phyloP scores from a whole-genome alignment of 2,113 vertebrate genomes.

The Holacanthus passer region DNA sequence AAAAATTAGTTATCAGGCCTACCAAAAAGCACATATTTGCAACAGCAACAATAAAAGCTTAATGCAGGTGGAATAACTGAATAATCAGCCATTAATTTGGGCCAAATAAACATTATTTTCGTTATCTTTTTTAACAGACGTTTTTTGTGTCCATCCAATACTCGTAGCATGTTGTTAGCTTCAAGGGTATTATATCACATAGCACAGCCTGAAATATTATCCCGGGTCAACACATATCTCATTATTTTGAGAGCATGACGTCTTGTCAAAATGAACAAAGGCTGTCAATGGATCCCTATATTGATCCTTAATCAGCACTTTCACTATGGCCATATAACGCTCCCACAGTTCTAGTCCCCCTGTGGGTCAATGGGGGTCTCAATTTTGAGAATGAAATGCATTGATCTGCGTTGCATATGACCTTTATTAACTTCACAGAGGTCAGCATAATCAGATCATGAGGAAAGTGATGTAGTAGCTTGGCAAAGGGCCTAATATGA shows the following conservation, averaged over 20 bases:
- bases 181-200: neutral
- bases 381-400: slow-evolving; percentile 18
- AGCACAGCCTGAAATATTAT: neutral
- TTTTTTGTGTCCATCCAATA: no score
- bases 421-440: slow-evolving; percentile 20
- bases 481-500: slow-evolving; percentile 3
- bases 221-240: neutral
- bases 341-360: neutral
- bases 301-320: slow-evolving; percentile 17
- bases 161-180: neutral
- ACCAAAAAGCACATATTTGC: no score
- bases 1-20: no score
- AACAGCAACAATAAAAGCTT: neutral
- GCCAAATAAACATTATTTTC: neutral
- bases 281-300: neutral
- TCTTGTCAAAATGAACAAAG: slow-evolving; percentile 14
- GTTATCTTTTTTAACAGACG: no score
- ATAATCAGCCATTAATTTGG: neutral
- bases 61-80: neutral
- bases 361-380: slow-evolving; percentile 5
- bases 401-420: slow-evolving; percentile 35
- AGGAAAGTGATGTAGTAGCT: slow-evolving; percentile 13
- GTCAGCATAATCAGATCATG: slow-evolving; percentile 40
- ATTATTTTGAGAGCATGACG: neutral
- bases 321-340: neutral